phyloP scores from a whole-genome alignment of 2,113 vertebrate genomes.

The Hippocampus barbouri region DNA sequence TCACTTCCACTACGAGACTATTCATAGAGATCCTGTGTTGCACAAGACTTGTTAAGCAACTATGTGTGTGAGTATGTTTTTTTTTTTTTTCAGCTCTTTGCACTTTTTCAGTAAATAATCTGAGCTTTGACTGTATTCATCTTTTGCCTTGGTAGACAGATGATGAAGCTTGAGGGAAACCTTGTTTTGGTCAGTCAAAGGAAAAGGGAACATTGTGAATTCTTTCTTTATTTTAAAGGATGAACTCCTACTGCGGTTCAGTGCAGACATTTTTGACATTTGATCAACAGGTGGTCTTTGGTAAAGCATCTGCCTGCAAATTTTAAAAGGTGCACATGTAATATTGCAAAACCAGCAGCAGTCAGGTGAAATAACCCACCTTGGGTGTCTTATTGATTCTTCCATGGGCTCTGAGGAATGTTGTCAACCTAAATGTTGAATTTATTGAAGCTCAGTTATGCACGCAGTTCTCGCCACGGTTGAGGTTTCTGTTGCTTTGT shows the following conservation, averaged over 20 bases:
- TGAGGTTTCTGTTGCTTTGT: neutral
- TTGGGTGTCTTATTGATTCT: neutral
- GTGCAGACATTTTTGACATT: neutral
- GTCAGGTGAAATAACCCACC: constrained; percentile 11
- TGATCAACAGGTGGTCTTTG: constrained; percentile 1
- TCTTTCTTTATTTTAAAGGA: neutral
- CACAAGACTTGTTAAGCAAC: constrained; percentile 63
- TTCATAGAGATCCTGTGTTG: constrained; percentile 69
- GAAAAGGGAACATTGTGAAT: too few species aligned
- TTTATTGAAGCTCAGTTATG: neutral
- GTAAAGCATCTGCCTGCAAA: constrained; percentile 15
- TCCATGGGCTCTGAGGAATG: neutral
- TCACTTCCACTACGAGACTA: constrained; percentile 55
- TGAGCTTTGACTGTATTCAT: neutral
- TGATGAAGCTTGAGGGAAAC: neutral
- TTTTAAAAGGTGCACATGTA: constrained; percentile 4
- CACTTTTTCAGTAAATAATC: constrained; percentile 6
- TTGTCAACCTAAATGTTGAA: constrained; percentile 1
- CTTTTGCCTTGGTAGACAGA: neutral
- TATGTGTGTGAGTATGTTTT: neutral
- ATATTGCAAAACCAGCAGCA: constrained; percentile 1
- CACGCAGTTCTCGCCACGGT: neutral
- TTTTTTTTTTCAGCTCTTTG: constrained; percentile 14
- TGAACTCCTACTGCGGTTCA: neutral
- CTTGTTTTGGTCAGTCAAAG: neutral